Evolutionary conservation across 2,797 vertebrate species (phyloP), one percentile per base, ranked within the genome.

Genomic region (Psittacula derbiana): DNA sequence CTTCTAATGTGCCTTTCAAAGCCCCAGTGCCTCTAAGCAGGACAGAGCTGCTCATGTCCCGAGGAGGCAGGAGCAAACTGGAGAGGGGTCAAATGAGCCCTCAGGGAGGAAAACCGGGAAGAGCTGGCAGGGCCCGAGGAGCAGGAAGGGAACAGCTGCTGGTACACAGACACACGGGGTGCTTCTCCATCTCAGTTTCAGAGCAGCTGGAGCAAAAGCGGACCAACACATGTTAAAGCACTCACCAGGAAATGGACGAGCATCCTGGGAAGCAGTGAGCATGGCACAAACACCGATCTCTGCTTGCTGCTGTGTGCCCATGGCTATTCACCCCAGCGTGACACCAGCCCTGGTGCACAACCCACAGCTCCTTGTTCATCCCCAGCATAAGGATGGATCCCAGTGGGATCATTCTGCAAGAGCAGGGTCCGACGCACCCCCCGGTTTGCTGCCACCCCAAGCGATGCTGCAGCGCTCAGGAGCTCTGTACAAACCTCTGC

Each of bases 1-100:
- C n/a, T 75, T 5, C 1, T 6, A 13, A 3, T 0, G 20, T 2
- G 9, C 0, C 0, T 46, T 58, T 9, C 50, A 15, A 36, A 72
- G 41, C 30, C 38, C 41, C 3, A 1, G 8, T 1, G 40, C 24
- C 50, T 38, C 43, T 19, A 0, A 3, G 79, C 67, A 53, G 41
- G 57, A 55, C 31, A 7, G 31, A 65, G 61, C 47, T 4, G 58
- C 31, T 47, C 55, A 11, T 4, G 2, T 10, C 53, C 65, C 2
- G 19, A 58, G 66, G 33, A 72, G 69, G 17, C 49, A 36, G 40
- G 53, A 20, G 44, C 44, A 16, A 28, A 47, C 25, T 25, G 33
- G 10, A 33, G 28, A 44, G n/a, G 12, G 23, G 15, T 19, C 41
- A 57, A 49, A 44, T 3, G 21, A 74, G 19, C 44, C 47, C 44